Evolutionary conservation across 2,113 vertebrate genomes (phyloP).

Genomic region (Tenebrosternarchus preto): DNA sequence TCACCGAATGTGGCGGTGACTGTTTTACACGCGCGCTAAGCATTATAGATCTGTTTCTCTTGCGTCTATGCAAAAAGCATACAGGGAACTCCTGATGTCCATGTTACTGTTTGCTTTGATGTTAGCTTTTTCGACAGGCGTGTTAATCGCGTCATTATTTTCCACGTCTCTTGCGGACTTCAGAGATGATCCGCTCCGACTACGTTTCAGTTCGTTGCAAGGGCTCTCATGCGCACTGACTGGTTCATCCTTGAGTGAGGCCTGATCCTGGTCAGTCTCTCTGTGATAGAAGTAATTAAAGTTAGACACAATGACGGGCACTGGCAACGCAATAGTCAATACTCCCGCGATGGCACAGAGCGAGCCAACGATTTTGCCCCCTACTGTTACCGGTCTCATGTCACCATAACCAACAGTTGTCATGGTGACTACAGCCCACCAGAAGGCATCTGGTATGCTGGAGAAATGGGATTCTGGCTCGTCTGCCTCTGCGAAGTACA

Average conservation of each 20-base stretch:
- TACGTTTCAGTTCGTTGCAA: too few relatives aligned
- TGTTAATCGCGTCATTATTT: slow-evolving; percentile 70
- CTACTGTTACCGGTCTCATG: slow-evolving; percentile 92
- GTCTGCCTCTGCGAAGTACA: slow-evolving; percentile 91
- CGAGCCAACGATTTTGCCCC: slow-evolving; percentile 94
- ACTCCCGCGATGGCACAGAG: slow-evolving; percentile 94
- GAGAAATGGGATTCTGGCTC: slow-evolving; percentile 91
- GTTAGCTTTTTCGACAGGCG: slow-evolving; percentile 79
- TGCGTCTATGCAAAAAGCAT: slow-evolving; percentile 89
- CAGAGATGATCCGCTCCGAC: slow-evolving; percentile 75
- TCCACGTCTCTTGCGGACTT: slow-evolving; percentile 78
- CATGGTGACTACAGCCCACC: slow-evolving; percentile 99
- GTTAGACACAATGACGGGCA: slow-evolving; percentile 96
- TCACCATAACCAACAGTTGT: slow-evolving; percentile 96
- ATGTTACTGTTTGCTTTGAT: slow-evolving; percentile 87
- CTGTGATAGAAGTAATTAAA: slow-evolving; percentile 99
- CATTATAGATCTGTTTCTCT: slow-evolving; percentile 89
- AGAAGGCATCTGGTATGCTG: slow-evolving; percentile 97
- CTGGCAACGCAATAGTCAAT: slow-evolving; percentile 93
- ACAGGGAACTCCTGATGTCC: slow-evolving; percentile 88
- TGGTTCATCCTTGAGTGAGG: slow-evolving; percentile 82
- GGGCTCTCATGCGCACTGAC: slow-evolving; percentile 60
- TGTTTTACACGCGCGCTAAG: background rate
- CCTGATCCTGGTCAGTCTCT: slow-evolving; percentile 91
- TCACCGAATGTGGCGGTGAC: slow-evolving; percentile 23